Evolutionary conservation across 2,113 vertebrate species (phyloP).

Genomic region (Castor canadensis): DNA sequence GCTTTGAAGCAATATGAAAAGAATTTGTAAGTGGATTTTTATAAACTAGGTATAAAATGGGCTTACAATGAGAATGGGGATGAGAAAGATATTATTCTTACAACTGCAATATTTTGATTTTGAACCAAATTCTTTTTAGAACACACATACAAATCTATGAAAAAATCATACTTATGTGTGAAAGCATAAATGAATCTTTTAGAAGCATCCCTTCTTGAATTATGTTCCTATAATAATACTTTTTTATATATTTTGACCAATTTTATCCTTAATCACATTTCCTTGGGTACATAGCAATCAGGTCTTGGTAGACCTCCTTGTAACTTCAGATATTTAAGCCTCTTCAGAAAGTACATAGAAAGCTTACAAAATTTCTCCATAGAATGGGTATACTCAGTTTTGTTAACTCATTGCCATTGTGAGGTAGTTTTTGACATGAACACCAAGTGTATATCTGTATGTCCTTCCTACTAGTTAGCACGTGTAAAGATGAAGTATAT

Average conservation of each 20-base stretch:
- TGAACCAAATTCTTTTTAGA: neutral
- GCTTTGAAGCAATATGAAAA: constrained; percentile 48
- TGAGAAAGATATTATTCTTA: neutral
- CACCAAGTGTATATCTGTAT: neutral
- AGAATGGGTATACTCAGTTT: neutral
- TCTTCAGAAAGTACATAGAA: neutral
- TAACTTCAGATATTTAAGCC: neutral
- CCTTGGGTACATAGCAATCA: neutral
- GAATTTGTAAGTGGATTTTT: constrained; percentile 43
- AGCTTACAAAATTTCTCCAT: neutral
- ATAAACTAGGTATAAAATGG: neutral
- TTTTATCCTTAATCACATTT: neutral
- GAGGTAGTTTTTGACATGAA: neutral
- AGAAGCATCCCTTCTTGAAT: neutral
- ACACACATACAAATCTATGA: neutral
- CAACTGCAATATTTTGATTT: neutral
- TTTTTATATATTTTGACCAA: neutral
- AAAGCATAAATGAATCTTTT: neutral
- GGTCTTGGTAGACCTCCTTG: neutral
- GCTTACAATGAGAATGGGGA: neutral
- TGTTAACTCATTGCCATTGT: neutral
- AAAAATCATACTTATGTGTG: neutral
- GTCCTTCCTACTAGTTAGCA: too few relatives aligned
- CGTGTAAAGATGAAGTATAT: neutral
- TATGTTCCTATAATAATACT: neutral